Base-by-base conservation (phyloP, 2,113 vertebrate genomes). In the Cichladusa arquata region DNA sequence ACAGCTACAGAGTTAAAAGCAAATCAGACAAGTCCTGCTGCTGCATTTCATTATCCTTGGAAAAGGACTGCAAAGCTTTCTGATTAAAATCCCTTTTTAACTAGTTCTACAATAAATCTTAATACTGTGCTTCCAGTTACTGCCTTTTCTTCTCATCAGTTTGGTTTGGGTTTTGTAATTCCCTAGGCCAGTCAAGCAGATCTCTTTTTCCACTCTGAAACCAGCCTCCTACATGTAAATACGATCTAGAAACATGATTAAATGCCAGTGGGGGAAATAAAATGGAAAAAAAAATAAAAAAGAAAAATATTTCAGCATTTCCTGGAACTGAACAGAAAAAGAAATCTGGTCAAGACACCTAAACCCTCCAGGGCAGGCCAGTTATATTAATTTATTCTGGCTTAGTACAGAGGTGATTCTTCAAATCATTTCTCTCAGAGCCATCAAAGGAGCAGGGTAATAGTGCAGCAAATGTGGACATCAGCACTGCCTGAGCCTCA, bases 71-170 rank as follows among this genome's bases (percentile, higher is more conserved):
- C 61, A 67, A 87, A 81, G 65, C 85, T 64, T 90, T 81, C 47
- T 47, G 88, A 87, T 81, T 85, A 81, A 93, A 95, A 82, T 82
- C 79, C 57, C n/a, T 66, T 81, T 74, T 61, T 42, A 88, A 88
- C 57, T 67, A 72, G 29, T 93, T 85, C 79, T 71, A 9, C 34
- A 81, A 29, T 51, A 71, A 88, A 61, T 81, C 88, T 82, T 90
- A 81, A 94, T 74, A 23, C 73, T 45, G 11, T 19, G 73, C 57
- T 90, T 71, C 70, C 51, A 86, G 34, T 67, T 70, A 40, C 31
- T 45, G 74, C 57, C 36, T 64, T 50, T 53, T 61, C 66, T 47
- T 56, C 42, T 62, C 40, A 22, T 54, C 6, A 56, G 20, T 23
- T 36, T 26, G 40, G 9, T 48, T 69, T 67, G 17, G 6, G n/a